These are phyloP conservation scores for Plutella xylostella DNA, from an alignment of 2,888 invertebrate genomes.

Conservation along the genomic window DNA sequence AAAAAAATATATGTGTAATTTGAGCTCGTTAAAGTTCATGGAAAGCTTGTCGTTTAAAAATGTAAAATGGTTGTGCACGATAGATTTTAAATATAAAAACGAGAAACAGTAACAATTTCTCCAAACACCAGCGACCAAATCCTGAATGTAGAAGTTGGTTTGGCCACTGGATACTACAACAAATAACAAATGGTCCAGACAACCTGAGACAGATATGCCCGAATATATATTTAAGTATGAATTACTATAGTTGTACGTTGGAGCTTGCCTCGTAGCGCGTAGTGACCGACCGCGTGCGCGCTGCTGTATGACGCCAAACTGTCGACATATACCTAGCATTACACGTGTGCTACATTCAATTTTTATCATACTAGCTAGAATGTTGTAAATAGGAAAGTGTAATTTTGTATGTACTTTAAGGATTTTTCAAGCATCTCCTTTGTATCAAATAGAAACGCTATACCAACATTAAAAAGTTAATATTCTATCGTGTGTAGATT, in stretches of 20 bases:
- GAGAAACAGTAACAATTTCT: background rate
- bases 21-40: background rate
- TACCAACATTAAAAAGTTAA: conserved; percentile 50
- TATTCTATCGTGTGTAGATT: conserved; percentile 63
- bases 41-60: conserved; percentile 21
- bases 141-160: background rate
- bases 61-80: conserved; percentile 66
- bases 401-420: conserved; percentile 65
- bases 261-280: conserved; percentile 46
- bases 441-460: conserved; percentile 58
- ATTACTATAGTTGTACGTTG: conserved; percentile 30
- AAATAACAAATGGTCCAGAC: background rate
- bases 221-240: background rate
- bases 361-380: conserved; percentile 48
- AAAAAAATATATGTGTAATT: too few relatives aligned
- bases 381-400: conserved; percentile 63
- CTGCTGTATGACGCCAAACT: conserved; percentile 48
- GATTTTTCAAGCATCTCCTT: conserved; percentile 60
- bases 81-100: conserved; percentile 43
- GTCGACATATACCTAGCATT: conserved; percentile 52
- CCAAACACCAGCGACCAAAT: background rate
- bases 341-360: conserved; percentile 35
- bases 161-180: background rate
- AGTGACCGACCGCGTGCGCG: conserved; percentile 51
- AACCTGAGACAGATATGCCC: background rate